phyloP scores from a whole-genome alignment of 2,113 vertebrate genomes.

The Psilopogon haemacephalus region DNA sequence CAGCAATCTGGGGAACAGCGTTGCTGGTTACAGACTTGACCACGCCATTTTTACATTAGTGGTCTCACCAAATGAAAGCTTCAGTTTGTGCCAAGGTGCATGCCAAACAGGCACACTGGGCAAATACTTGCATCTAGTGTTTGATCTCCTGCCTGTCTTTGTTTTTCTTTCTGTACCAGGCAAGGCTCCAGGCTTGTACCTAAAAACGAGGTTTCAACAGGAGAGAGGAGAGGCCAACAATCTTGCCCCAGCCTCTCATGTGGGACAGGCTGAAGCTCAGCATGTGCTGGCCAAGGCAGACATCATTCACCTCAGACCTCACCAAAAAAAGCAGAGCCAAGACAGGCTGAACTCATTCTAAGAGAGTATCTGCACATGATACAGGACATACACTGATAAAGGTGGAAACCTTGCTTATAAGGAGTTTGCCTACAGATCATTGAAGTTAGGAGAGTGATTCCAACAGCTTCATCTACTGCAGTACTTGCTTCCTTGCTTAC shows the following conservation, averaged over 20 bases:
- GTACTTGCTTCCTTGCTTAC: neutral
- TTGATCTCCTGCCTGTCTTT: neutral
- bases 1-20: neutral
- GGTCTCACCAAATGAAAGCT: neutral
- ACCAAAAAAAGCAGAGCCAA: neutral
- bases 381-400: too few species aligned
- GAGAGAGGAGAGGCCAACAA: neutral
- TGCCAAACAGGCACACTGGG: neutral
- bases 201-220: neutral
- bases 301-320: neutral
- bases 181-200: neutral
- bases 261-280: neutral
- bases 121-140: neutral
- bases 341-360: neutral
- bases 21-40: neutral
- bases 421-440: neutral
- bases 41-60: neutral
- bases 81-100: neutral
- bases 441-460: neutral
- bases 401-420: neutral
- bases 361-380: rapidly evolving
- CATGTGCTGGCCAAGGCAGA: neutral
- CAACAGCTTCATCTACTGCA: neutral
- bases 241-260: neutral
- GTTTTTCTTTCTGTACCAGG: neutral